These are phyloP conservation scores for Aphyosemion australe DNA, from an alignment of 2,113 vertebrate genomes.

Conservation along the genomic window DNA sequence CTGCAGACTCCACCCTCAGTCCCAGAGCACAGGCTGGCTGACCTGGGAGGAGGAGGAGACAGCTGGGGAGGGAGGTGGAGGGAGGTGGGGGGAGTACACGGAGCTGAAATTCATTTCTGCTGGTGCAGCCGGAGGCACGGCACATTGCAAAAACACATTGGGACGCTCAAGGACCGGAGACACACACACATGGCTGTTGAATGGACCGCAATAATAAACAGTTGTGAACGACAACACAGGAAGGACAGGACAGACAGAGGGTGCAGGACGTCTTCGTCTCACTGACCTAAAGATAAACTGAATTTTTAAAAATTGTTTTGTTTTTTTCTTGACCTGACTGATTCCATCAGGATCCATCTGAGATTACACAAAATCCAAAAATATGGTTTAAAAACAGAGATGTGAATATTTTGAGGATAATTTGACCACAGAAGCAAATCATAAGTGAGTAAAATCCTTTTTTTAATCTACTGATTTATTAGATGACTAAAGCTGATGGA, in stretches of 20 bases:
- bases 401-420: constrained; percentile 33
- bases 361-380: not conserved
- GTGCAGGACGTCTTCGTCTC: constrained; percentile 16
- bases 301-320: constrained; percentile 14
- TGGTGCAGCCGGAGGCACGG: constrained; percentile 52
- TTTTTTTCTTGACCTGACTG: not conserved
- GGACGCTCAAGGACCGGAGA: constrained; percentile 42
- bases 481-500: not conserved
- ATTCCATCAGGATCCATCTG: constrained; percentile 31
- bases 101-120: constrained; percentile 72
- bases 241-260: constrained; percentile 22
- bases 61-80: constrained; percentile 22
- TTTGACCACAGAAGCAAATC: constrained; percentile 18
- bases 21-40: constrained; percentile 71
- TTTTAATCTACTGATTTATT: not conserved
- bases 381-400: constrained; percentile 8
- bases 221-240: constrained; percentile 28
- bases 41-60: constrained; percentile 70
- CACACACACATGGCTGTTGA: constrained; percentile 38
- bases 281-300: constrained; percentile 9
- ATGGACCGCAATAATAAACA: constrained; percentile 54
- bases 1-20: constrained; percentile 66
- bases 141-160: constrained; percentile 49
- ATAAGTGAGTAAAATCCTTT: constrained; percentile 42
- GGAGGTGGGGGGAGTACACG: constrained; percentile 39